phyloP scores from a whole-genome alignment of 2,888 invertebrate genomes.

The Ptychoptera albimana region DNA sequence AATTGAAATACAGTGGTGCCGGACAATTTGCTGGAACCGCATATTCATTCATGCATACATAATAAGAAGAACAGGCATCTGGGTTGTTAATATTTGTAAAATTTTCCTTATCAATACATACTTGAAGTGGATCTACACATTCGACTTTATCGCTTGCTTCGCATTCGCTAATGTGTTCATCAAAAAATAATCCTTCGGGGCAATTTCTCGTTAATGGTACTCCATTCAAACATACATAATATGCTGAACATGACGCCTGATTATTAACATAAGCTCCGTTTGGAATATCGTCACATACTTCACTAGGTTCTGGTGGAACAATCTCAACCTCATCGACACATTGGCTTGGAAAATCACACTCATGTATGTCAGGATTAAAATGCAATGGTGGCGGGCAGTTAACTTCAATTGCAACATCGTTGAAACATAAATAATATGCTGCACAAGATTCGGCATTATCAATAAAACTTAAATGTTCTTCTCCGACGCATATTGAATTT shows the following conservation, averaged over 20 bases:
- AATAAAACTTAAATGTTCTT: background rate
- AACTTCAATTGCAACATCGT: conserved; percentile 2
- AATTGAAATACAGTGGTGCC: background rate
- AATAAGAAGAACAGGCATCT: background rate
- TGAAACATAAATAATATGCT: conserved; percentile 6
- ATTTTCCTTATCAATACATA: background rate
- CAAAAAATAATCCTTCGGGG: background rate
- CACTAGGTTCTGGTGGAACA: background rate
- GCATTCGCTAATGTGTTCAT: no score
- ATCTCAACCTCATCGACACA: background rate
- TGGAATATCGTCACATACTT: background rate
- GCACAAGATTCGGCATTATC: background rate
- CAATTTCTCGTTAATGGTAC: background rate
- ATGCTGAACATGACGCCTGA: background rate
- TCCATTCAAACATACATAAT: background rate
- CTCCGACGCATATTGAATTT: background rate
- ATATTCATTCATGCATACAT: background rate
- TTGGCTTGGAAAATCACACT: background rate
- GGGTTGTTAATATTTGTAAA: background rate
- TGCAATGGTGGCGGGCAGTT: conserved; percentile 1
- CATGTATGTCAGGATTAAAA: conserved; percentile 2
- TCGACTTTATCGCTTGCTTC: background rate
- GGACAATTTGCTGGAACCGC: background rate
- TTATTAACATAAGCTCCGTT: background rate
- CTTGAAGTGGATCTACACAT: background rate